Evolutionary conservation across 2,797 vertebrate genomes (phyloP).

Genomic region (Galago senegalensis): DNA sequence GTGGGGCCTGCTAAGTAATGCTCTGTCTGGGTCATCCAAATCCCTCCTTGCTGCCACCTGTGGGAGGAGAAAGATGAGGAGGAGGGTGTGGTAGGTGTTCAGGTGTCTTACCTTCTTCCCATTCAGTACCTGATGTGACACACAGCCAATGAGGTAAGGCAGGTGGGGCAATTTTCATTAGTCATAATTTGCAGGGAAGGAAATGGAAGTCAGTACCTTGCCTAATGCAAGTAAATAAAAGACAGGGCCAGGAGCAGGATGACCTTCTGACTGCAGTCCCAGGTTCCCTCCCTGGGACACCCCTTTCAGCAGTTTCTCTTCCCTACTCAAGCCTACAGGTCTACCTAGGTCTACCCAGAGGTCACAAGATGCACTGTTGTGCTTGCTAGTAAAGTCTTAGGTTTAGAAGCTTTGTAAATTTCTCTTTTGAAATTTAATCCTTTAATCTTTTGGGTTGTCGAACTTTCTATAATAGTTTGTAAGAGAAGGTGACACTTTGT

Average conservation of each 20-base stretch:
- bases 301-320: neutral
- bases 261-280: neutral
- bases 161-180: slow-evolving; percentile 34
- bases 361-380: neutral
- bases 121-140: neutral
- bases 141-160: neutral
- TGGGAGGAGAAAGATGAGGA: neutral
- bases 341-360: neutral
- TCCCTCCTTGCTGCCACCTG: neutral
- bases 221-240: neutral
- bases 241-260: neutral
- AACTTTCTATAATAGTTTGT: slow-evolving; percentile 4
- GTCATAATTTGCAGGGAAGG: neutral
- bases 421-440: neutral
- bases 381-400: neutral
- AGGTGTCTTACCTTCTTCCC: slow-evolving; percentile 2
- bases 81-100: neutral
- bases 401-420: neutral
- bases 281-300: neutral
- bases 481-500: slow-evolving; percentile 39
- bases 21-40: neutral
- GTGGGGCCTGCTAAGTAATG: neutral
- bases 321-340: neutral
- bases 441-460: neutral
- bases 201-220: slow-evolving; percentile 11